These are phyloP conservation scores for Parthenolecanium corni DNA, from an alignment of 2,888 invertebrate genomes.

Conservation along the genomic window DNA sequence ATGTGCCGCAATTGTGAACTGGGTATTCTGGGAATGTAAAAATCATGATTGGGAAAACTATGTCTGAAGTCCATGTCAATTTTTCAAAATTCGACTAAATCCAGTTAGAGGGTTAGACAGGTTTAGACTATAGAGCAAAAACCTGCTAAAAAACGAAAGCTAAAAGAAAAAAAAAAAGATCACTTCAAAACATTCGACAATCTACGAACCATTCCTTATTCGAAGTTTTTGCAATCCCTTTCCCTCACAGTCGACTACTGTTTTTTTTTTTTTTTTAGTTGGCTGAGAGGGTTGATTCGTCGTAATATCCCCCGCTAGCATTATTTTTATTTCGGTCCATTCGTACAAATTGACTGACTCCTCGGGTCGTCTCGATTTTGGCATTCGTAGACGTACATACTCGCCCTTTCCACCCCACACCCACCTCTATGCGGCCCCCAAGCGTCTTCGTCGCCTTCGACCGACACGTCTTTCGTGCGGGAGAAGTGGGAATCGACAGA, in stretches of 20 bases:
- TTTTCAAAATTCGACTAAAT: no score
- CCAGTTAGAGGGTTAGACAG: neutral
- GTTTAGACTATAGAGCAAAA: neutral
- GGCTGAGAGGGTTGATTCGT: neutral
- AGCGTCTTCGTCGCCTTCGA: no score
- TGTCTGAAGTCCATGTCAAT: no score
- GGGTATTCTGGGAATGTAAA: no score
- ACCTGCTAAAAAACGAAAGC: neutral
- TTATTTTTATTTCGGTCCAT: slow-evolving; percentile 29
- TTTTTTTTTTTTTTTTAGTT: no score
- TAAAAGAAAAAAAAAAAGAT: neutral
- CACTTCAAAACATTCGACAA: slow-evolving; percentile 9
- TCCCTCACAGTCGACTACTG: no score
- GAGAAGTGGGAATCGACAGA: no score
- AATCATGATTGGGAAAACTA: no score
- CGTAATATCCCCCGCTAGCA: slow-evolving; percentile 21
- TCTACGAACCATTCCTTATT: slow-evolving; percentile 12
- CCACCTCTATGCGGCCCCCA: no score
- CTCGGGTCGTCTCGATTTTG: neutral
- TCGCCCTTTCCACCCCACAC: neutral
- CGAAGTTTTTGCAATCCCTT: neutral
- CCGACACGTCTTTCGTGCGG: no score
- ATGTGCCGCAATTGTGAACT: no score
- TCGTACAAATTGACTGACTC: slow-evolving; percentile 27
- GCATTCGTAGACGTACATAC: neutral